These are phyloP conservation scores for Microcebus griseorufus DNA, from an alignment of 2,113 vertebrate genomes.

Conservation along the genomic window DNA sequence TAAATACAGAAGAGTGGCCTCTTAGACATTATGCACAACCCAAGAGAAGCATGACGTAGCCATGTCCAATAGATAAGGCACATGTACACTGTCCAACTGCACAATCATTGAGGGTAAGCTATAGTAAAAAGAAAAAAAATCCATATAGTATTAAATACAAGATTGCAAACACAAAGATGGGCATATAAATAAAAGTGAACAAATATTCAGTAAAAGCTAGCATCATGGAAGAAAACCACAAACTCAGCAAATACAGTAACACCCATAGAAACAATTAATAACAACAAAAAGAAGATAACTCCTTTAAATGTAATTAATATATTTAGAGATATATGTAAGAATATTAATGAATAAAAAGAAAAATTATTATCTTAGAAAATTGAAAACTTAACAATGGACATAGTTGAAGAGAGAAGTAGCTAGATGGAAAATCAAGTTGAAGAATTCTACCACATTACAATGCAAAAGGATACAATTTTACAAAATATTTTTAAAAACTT, in stretches of 20 bases:
- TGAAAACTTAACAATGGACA: background rate
- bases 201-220: background rate
- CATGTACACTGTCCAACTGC: background rate
- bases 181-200: background rate
- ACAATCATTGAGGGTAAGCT: background rate
- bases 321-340: background rate
- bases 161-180: background rate
- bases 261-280: background rate
- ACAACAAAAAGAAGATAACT: background rate
- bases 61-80: background rate
- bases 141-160: background rate
- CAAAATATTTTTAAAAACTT: background rate
- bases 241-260: background rate
- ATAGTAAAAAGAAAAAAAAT: background rate
- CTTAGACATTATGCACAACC: background rate
- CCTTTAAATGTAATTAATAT: background rate
- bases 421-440: background rate
- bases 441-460: background rate
- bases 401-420: background rate
- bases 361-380: background rate
- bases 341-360: background rate
- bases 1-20: background rate
- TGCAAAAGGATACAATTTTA: background rate
- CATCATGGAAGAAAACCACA: background rate
- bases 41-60: background rate